Evolutionary conservation across 2,113 vertebrate species (phyloP), one percentile per base, ranked within the genome.

Genomic region (Ptilonorhynchus violaceus): DNA sequence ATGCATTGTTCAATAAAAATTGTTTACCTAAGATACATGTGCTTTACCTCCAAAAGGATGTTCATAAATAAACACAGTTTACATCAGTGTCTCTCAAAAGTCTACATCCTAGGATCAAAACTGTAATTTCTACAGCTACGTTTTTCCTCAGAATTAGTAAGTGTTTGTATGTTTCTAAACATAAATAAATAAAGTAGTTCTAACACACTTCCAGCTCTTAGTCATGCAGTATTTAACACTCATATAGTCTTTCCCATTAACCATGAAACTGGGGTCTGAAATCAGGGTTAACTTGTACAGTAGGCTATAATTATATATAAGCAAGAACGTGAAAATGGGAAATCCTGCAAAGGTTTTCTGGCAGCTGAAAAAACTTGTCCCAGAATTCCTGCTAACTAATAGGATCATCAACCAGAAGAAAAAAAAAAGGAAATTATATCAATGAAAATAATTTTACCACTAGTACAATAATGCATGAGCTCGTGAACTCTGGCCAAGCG

Each of bases 391-490:
- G 59, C 55, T 83, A 73, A 50, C 69, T 87, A 50, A 89, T n/a
- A 73, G 60, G 33, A 39, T 47, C 31, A 80, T 41, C 31, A 31
- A 35, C 6, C 35, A 72, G 68, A 84, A 44, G 3, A 39, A 81
- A 79, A 39, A 69, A 81, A 33, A 44, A 60, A 31, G 10, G 13
- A 53, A 87, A 22, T 67, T n/a, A 7, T 52, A 80, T 62, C 17
- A 83, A 53, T 80, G 64, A 85, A 46, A 84, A 55, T 37, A 4
- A 63, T 58, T 79, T 98, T 93, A 99, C 99, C 99, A 35, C 95
- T 97, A 24, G 98, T 98, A 94, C 98, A 99, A 96, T 98, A 98
- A 94, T 98, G 98, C 92, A 98, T 98, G 15, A 99, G 98, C 88
- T 99, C 98, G 0, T 99, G 99, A 91, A 98, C 96, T 56, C 97